A percentile compares a stretch with the other conserved stretches of the same genome.
Conservation (phyloP, 1,140 invertebrate species). For the Neodiprion pinetum region DNA sequence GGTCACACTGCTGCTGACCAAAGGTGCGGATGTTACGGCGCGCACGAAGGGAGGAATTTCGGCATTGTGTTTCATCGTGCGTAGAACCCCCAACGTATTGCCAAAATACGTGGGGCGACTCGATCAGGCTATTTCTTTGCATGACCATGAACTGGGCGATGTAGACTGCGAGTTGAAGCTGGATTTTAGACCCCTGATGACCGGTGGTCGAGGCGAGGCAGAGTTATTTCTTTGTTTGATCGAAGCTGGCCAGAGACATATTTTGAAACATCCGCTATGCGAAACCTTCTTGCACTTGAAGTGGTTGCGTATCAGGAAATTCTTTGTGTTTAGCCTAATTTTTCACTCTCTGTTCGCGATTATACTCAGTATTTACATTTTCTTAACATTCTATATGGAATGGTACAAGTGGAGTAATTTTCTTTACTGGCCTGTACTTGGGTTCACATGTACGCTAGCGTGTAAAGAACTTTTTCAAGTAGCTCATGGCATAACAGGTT, state of each 20-base stretch:
- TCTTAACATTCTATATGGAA: slow-evolving; percentile 62
- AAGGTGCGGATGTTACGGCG: slow-evolving; percentile 82
- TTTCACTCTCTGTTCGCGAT: slow-evolving; percentile 80
- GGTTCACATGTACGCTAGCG: slow-evolving; percentile 68
- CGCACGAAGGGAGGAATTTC: slow-evolving; percentile 81
- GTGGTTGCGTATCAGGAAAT: slow-evolving; percentile 83
- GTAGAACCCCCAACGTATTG: slow-evolving; percentile 80
- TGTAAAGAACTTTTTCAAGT: slow-evolving; percentile 79
- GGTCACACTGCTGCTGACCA: slow-evolving; percentile 76
- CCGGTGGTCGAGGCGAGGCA: slow-evolving; percentile 71
- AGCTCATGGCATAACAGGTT: slow-evolving; percentile 71
- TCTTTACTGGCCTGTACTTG: slow-evolving; percentile 60
- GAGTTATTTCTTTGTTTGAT: slow-evolving; percentile 77
- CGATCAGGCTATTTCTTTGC: slow-evolving; percentile 78
- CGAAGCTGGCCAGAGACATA: slow-evolving; percentile 76
- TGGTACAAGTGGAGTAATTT: slow-evolving; percentile 64
- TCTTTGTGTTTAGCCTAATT: slow-evolving; percentile 80
- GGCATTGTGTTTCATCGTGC: slow-evolving; percentile 79
- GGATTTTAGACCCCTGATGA: slow-evolving; percentile 76
- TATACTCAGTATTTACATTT: slow-evolving; percentile 74
- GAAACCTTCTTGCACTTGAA: slow-evolving; percentile 83
- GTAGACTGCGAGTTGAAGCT: slow-evolving; percentile 82
- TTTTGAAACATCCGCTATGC: slow-evolving; percentile 81
- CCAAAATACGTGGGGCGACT: slow-evolving; percentile 74
- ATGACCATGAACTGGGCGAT: slow-evolving; percentile 82